Base-by-base conservation (phyloP, 2,113 vertebrate genomes). In the Eurypyga helias region DNA sequence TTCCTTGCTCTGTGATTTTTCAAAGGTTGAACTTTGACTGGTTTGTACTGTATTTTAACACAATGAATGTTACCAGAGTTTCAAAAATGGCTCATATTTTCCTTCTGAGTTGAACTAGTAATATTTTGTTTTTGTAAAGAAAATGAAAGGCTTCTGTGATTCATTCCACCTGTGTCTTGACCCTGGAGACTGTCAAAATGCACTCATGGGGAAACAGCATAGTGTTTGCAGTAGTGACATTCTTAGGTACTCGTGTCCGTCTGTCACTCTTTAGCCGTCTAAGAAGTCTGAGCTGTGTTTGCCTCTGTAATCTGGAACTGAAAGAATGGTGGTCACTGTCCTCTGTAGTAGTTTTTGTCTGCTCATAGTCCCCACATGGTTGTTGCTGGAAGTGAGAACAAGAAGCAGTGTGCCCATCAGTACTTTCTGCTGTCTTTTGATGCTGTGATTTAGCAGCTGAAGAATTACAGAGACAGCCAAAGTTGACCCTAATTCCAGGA, bases 331-430 rank as follows among this genome's bases (percentile, higher is more conserved):
- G 17, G 33, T 69, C 14, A 5, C 49, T 61, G 23, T 54, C 38
- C 19, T 84, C 62, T 89, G 33, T 51, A 57, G 6, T 20, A 33
- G 38, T 16, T 21, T 79, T 85, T 48, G 15, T 51, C 55, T 67
- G 51, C 28, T 54, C 12, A 43, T 41, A 66, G 46, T 67, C 46
- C 15, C 20, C 1, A 0, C 17, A 1, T 2, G 13, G 2, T 54
- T 94, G 92, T 60, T 96, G 45, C 60, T 21, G 78, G 67, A 49
- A 94, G 14, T n/a, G 48, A 79, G 43, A 51, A 21, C 51, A 89
- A 45, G 7, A 52, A 2, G 17, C 62, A 8, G 2, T 19, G 25
- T 78, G 67, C 17, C 62, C 26, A 31, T 60, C 33, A 13, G 38
- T 81, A 58, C 28, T 77, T 87, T 43, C 62, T 75, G 41, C 64